Percentiles rank a stretch among this genome's conserved stretches.
These are phyloP conservation scores for Mustela nigripes DNA, from an alignment of 2,113 vertebrate genomes.

Conservation along the genomic window DNA sequence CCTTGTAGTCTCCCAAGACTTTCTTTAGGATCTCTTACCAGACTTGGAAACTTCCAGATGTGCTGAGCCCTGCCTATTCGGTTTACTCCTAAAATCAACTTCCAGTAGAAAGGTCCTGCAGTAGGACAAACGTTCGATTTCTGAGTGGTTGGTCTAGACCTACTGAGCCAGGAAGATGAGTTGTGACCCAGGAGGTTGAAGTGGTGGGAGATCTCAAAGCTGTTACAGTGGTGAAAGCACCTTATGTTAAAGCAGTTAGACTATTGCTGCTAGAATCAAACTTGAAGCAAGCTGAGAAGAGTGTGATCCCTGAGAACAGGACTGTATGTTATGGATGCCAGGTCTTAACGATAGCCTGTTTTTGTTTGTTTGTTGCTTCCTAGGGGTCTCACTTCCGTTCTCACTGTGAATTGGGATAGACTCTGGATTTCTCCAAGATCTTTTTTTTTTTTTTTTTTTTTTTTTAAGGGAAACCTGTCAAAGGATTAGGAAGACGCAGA, in stretches of 20 bases:
- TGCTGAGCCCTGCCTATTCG: neutral
- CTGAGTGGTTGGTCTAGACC: neutral
- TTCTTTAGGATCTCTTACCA: neutral
- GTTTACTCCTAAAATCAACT: neutral
- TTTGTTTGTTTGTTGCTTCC: neutral
- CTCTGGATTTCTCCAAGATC: neutral
- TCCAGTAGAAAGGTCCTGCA: neutral
- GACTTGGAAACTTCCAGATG: neutral
- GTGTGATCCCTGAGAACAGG: neutral
- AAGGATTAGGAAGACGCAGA: neutral
- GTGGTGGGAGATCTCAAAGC: neutral
- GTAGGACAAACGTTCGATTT: neutral
- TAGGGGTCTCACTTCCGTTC: neutral
- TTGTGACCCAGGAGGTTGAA: neutral
- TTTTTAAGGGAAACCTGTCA: neutral
- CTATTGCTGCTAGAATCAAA: neutral
- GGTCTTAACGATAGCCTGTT: neutral
- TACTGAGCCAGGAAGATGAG: neutral
- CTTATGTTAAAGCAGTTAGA: neutral
- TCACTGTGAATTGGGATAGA: neutral
- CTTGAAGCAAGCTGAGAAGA: neutral
- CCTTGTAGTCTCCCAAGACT: neutral
- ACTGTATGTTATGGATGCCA: neutral
- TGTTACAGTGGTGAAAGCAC: too few species aligned
- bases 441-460: too few species aligned